phyloP scores from a whole-genome alignment of 2,888 invertebrate genomes.

The Salticus scenicus region DNA sequence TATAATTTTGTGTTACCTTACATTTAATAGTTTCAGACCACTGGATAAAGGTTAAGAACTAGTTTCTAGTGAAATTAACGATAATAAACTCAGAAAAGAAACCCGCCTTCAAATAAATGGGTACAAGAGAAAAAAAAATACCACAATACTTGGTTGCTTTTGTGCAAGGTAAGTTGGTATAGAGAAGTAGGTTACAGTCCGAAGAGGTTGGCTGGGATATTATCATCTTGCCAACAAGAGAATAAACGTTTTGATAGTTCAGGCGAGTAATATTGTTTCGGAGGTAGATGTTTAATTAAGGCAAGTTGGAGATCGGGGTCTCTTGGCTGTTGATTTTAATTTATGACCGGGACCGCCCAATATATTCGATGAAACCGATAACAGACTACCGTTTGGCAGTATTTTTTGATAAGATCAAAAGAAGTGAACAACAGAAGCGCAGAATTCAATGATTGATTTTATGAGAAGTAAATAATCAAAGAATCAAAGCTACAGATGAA shows the following conservation, averaged over 20 bases:
- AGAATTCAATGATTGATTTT: not conserved
- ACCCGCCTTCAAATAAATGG: slow-evolving; percentile 37
- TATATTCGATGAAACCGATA: slow-evolving; percentile 44
- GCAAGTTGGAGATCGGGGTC: slow-evolving; percentile 42
- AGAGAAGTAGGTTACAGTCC: slow-evolving; percentile 60
- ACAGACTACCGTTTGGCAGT: not conserved
- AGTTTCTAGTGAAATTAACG: slow-evolving; percentile 14
- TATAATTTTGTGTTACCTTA: too few relatives aligned
- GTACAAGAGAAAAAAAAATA: slow-evolving; percentile 28
- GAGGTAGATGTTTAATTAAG: slow-evolving; percentile 47
- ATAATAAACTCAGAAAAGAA: slow-evolving; percentile 25
- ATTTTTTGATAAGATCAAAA: not conserved
- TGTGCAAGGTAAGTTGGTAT: slow-evolving; percentile 4
- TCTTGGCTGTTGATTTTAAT: slow-evolving; percentile 59
- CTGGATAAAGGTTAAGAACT: slow-evolving; percentile 16
- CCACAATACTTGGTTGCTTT: slow-evolving; percentile 1
- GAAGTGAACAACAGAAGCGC: not conserved
- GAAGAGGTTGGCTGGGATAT: slow-evolving; percentile 32
- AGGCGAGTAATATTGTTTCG: slow-evolving; percentile 44
- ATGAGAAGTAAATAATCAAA: not conserved
- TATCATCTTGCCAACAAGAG: slow-evolving; percentile 47
- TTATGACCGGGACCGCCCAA: slow-evolving; percentile 42
- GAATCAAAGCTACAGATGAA: not conserved
- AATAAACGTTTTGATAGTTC: slow-evolving; percentile 39
- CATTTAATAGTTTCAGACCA: not conserved